phyloP scores from a whole-genome alignment of 2,888 invertebrate genomes.

The Cenopis cana region DNA sequence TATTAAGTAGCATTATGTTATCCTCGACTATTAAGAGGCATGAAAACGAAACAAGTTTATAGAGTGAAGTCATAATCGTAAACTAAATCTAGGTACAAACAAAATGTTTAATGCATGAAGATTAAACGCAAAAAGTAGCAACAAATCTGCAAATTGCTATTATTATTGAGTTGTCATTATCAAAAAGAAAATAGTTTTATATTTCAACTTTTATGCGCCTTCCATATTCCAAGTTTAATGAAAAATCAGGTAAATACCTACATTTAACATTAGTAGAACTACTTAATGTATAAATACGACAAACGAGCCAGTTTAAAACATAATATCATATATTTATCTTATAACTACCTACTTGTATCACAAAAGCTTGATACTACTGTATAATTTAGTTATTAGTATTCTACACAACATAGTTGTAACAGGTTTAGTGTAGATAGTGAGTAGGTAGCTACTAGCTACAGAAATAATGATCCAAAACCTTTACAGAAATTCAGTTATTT shows the following conservation, averaged over 20 bases:
- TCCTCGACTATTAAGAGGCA: not conserved
- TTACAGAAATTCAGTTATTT: not conserved
- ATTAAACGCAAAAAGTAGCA: not conserved
- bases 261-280: slow-evolving; percentile 43
- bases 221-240: slow-evolving; percentile 9
- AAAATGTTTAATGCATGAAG: not conserved
- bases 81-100: not conserved
- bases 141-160: not conserved
- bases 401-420: slow-evolving; percentile 10
- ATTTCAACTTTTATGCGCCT: not conserved
- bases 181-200: not conserved
- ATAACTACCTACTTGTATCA: slow-evolving; percentile 39
- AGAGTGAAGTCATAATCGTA: not conserved
- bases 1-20: not conserved
- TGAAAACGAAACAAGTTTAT: not conserved
- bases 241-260: slow-evolving; percentile 14
- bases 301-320: slow-evolving; percentile 33
- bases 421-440: not conserved
- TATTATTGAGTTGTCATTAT: too few relatives aligned
- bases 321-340: slow-evolving; percentile 41
- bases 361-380: slow-evolving; percentile 42
- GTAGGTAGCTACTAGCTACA: not conserved
- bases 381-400: slow-evolving; percentile 25
- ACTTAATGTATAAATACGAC: slow-evolving; percentile 38
- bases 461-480: not conserved